Conservation (phyloP, 2,888 invertebrate genomes). For the Macrosoma leucophasiata region DNA sequence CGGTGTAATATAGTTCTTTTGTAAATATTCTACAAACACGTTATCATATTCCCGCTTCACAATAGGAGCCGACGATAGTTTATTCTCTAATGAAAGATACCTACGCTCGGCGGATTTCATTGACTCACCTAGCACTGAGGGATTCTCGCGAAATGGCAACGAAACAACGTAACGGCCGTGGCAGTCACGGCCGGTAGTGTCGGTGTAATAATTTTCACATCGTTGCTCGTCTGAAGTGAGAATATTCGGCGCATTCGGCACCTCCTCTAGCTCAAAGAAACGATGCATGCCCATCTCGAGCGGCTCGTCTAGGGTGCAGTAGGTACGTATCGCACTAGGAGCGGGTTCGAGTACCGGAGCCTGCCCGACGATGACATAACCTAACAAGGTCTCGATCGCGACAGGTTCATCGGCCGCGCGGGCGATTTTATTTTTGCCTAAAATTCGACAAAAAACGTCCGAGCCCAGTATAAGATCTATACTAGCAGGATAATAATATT, state of each 20-base stretch:
- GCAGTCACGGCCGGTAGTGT: too few relatives aligned
- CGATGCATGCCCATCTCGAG: background rate
- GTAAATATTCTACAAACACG: too few relatives aligned
- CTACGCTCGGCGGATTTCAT: constrained; percentile 4
- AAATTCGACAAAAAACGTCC: constrained; percentile 7
- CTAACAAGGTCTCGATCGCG: constrained; percentile 5
- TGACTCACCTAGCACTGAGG: constrained; percentile 2
- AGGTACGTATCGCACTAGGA: background rate
- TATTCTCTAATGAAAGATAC: background rate
- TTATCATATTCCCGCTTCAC: background rate
- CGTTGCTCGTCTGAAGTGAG: constrained; percentile 1
- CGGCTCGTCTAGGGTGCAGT: constrained; percentile 5
- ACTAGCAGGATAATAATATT: constrained; percentile 1
- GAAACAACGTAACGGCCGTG: too few relatives aligned
- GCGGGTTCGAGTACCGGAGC: constrained; percentile 1
- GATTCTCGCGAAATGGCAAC: too few relatives aligned
- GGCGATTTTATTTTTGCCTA: constrained; percentile 6
- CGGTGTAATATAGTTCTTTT: too few relatives aligned
- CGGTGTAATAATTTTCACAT: too few relatives aligned
- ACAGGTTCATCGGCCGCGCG: constrained; percentile 5
- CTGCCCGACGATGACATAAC: constrained; percentile 2
- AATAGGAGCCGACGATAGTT: background rate
- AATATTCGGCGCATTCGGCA: constrained; percentile 4
- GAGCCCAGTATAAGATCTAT: constrained; percentile 11
- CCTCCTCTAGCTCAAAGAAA: constrained; percentile 8